A percentile compares a stretch with the other conserved stretches of the same genome.
phyloP scores from a whole-genome alignment of 1,140 invertebrate genomes.

The Saccostrea echinata region DNA sequence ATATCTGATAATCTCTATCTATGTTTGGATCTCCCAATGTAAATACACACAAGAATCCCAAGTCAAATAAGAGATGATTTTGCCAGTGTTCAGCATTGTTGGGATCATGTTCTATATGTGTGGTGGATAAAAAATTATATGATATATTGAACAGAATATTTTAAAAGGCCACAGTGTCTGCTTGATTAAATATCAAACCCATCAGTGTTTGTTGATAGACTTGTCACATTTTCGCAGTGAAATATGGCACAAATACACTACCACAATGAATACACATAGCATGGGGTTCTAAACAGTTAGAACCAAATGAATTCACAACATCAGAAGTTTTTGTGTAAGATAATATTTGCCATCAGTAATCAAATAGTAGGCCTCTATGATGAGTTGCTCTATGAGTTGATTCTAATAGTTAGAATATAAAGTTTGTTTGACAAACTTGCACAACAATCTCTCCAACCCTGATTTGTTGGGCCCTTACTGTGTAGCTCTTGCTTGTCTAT shows the following conservation, averaged over 20 bases:
- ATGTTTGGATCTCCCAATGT: slow-evolving; percentile 28
- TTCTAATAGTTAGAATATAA: slow-evolving; percentile 23
- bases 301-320: background rate
- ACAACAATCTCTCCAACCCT: slow-evolving; percentile 50
- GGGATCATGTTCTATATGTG: slow-evolving; percentile 1
- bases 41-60: slow-evolving; percentile 34
- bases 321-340: background rate
- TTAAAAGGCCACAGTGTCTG: slow-evolving; percentile 9
- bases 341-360: slow-evolving; percentile 30
- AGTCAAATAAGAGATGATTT: slow-evolving; percentile 22
- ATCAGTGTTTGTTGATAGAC: slow-evolving; percentile 6
- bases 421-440: slow-evolving; percentile 49
- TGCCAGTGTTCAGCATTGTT: background rate
- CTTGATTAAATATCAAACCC: slow-evolving; percentile 8
- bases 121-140: slow-evolving; percentile 10
- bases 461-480: background rate
- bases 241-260: slow-evolving; percentile 7
- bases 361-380: background rate
- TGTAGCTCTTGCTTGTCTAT: slow-evolving; percentile 18
- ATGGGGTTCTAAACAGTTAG: background rate
- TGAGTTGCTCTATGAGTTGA: slow-evolving; percentile 6
- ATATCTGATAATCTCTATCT: slow-evolving; percentile 35
- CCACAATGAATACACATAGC: slow-evolving; percentile 21
- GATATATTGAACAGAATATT: slow-evolving; percentile 36
- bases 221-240: background rate